Percentiles rank a stretch among this genome's conserved stretches.
Conservation (phyloP, 2,113 vertebrate species). For the Felis catus region F.catus_Fca126_mat1.0 CM031424.1:69139501-69140000, state of each 20-base stretch:
- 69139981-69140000: not conserved
- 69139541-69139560: not conserved
- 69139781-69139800: not conserved
- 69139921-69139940: not conserved
- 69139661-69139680: not conserved
- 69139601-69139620: not conserved
- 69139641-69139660: not conserved
- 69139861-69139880: not conserved
- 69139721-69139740: not conserved
- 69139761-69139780: not conserved
- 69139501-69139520: not conserved
- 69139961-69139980: no score
- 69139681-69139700: fast-evolving
- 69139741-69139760: not conserved
- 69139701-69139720: not conserved
- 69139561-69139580: not conserved
- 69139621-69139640: not conserved
- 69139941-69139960: no score
- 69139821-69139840: not conserved
- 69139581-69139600: not conserved
- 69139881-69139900: not conserved
- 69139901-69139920: not conserved
- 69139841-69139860: not conserved
- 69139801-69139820: not conserved
- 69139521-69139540: not conserved